A percentile compares a stretch with the other conserved stretches of the same genome.
Conservation (phyloP, 1,140 invertebrate genomes). For the Leptinotarsa defecta region DNA sequence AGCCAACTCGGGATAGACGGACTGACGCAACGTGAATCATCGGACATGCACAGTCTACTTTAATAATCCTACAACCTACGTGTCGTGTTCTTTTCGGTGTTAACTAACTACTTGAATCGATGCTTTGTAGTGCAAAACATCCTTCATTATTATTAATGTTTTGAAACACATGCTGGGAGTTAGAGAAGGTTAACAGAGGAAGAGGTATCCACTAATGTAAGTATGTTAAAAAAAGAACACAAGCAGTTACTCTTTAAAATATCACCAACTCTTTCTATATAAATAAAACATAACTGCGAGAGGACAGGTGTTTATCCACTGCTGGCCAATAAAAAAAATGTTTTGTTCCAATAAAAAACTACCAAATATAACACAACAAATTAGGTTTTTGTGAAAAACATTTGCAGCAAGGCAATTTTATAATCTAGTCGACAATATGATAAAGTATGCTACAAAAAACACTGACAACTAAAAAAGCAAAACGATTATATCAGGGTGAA, state of each 20-base stretch:
- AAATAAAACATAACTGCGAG: constrained; percentile 43
- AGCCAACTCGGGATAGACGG: constrained; percentile 48
- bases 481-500: constrained; percentile 37
- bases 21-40: constrained; percentile 39
- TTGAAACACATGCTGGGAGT: constrained; percentile 39
- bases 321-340: constrained; percentile 36
- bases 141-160: background rate
- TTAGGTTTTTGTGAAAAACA: constrained; percentile 24
- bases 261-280: constrained; percentile 52
- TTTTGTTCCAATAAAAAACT: constrained; percentile 30
- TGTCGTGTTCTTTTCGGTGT: constrained; percentile 29
- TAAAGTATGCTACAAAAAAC: constrained; percentile 51
- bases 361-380: constrained; percentile 32
- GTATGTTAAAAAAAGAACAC: constrained; percentile 34
- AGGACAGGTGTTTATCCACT: constrained; percentile 50
- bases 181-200: constrained; percentile 31
- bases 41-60: constrained; percentile 43
- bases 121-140: background rate
- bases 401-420: constrained; percentile 43
- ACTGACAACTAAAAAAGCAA: constrained; percentile 53
- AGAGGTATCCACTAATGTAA: constrained; percentile 22
- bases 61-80: constrained; percentile 38
- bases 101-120: constrained; percentile 13
- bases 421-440: constrained; percentile 44
- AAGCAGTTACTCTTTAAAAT: constrained; percentile 52